These are phyloP conservation scores for Coreoperca whiteheadi DNA, from an alignment of 2,113 vertebrate species.

Conservation along the genomic window DNA sequence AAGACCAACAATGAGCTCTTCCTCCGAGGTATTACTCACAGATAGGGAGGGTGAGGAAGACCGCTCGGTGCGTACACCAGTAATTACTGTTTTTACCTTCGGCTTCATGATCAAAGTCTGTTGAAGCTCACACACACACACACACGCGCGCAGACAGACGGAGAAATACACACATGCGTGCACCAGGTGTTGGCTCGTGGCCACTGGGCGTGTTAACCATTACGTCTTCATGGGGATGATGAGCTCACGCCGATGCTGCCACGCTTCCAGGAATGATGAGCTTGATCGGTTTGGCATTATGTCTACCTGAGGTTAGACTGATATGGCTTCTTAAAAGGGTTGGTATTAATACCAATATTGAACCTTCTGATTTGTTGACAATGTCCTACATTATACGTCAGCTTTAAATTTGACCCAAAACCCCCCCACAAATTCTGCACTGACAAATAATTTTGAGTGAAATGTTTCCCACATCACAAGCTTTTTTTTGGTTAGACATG, in stretches of 20 bases:
- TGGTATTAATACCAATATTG: neutral
- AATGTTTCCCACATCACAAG: neutral
- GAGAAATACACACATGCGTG: slow-evolving; percentile 63
- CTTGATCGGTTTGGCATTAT: slow-evolving; percentile 44
- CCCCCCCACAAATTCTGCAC: neutral
- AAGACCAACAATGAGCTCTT: slow-evolving; percentile 60
- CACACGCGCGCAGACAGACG: slow-evolving; percentile 51
- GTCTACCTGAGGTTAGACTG: neutral
- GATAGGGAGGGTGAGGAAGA: slow-evolving; percentile 54
- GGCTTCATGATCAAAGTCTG: slow-evolving; percentile 84
- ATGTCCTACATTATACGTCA: neutral
- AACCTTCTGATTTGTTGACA: neutral
- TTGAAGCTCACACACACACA: slow-evolving; percentile 53
- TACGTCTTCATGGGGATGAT: slow-evolving; percentile 48
- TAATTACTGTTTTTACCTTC: slow-evolving; percentile 85
- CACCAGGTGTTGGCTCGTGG: slow-evolving; percentile 75
- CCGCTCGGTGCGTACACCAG: slow-evolving; percentile 72
- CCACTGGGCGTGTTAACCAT: slow-evolving; percentile 61
- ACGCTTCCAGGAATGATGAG: slow-evolving; percentile 80
- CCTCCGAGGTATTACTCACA: slow-evolving; percentile 65
- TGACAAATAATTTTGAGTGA: neutral
- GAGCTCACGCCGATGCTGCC: slow-evolving; percentile 63
- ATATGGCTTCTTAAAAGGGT: neutral
- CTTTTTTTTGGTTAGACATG: neutral
- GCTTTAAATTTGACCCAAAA: neutral